Base-by-base conservation (phyloP, 2,113 vertebrate genomes). In the Xenopus borealis region DNA sequence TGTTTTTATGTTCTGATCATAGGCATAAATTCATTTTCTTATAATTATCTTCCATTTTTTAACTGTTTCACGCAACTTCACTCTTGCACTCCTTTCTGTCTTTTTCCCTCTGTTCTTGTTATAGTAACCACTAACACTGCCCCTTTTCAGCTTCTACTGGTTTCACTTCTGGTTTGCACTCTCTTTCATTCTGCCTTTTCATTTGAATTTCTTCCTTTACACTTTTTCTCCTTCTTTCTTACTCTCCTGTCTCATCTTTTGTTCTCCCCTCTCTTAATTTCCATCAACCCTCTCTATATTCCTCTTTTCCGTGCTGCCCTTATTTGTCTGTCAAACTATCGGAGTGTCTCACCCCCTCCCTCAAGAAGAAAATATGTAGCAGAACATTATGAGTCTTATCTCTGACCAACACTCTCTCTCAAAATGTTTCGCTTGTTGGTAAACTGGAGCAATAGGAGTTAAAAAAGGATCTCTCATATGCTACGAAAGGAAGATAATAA, bases 311-410 rank as follows among this genome's bases (percentile, higher is more conserved):
- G 9, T 13, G 2, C 7, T 23, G 10, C 10, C 58, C 11, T 27
- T 23, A 2, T 53, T 9, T 57, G 12, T 20, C 23, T 66, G 12
- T 66, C 18, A 3, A 12, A 53, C 62, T 66, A 3, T 19, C 27
- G 47, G 11, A 23, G 44, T 16, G 19, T 23, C 8, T 40, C 45
- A 19, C 12, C 46, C 65, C 19, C 4, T 53, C 65, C 12, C 14
- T 62, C 45, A 68, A 65, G 57, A 75, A 62, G 17, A 61, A 23
- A 59, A n/a, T 14, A 58, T 17, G 18, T 19, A 72, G 18, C n/a
- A 11, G 17, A 61, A 61, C 12, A 10, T 66, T 13, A 13, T 27
- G 12, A 12, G 17, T 19, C 40, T 67, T 67, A 67, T 67, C 65
- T 23, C 16, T 7, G 6, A 5, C 45, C 5, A 8, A 23, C 65